phyloP scores from a whole-genome alignment of 2,888 invertebrate species.

The Lepidochitona cinerea region DNA sequence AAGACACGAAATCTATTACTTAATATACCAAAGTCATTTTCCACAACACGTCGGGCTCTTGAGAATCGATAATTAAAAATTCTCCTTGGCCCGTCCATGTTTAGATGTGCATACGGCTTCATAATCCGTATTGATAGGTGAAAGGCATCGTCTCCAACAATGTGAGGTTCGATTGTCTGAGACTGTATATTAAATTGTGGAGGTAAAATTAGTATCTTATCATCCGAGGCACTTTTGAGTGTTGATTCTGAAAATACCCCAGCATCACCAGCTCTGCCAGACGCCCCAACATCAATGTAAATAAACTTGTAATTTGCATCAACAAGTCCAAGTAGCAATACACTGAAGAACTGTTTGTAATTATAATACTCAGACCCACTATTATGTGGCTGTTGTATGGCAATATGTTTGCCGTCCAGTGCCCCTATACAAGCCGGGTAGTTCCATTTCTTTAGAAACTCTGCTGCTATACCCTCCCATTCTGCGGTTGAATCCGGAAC shows the following conservation, averaged over 20 bases:
- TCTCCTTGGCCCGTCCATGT: slow-evolving; percentile 3
- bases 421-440: slow-evolving; percentile 11
- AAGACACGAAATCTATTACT: slow-evolving; percentile 15
- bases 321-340: slow-evolving; percentile 16
- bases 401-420: slow-evolving; percentile 13
- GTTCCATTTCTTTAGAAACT: slow-evolving; percentile 9
- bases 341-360: slow-evolving; percentile 21
- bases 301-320: slow-evolving; percentile 27
- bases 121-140: slow-evolving; percentile 21
- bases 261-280: slow-evolving; percentile 28
- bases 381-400: not conserved
- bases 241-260: slow-evolving; percentile 27
- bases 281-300: slow-evolving; percentile 31
- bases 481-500: not conserved
- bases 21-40: no score
- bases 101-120: slow-evolving; percentile 27
- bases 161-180: slow-evolving; percentile 3
- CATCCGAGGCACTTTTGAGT: slow-evolving; percentile 5
- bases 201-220: slow-evolving; percentile 20
- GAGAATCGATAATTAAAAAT: slow-evolving; percentile 22
- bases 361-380: slow-evolving; percentile 13
- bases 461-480: not conserved
- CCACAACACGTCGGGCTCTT: slow-evolving; percentile 8
- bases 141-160: slow-evolving; percentile 40
- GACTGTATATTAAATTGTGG: slow-evolving; percentile 1